These are phyloP conservation scores for Zelleria hepariella DNA, from an alignment of 2,888 invertebrate species.

Conservation along the genomic window DNA sequence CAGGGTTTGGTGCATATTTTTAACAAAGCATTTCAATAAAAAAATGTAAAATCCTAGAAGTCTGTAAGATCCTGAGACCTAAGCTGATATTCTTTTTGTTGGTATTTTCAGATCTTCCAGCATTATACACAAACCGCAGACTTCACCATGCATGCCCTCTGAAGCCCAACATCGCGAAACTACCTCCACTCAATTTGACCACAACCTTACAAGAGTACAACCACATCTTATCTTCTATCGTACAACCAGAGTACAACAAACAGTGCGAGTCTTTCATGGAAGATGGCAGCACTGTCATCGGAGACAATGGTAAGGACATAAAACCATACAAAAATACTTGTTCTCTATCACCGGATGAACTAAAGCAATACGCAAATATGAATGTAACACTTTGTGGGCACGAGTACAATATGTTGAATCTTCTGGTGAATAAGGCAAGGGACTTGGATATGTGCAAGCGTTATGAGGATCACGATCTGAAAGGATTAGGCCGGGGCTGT, in stretches of 20 bases:
- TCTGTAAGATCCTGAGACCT: no score
- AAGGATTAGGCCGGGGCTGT: conserved; percentile 34
- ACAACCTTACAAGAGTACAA: conserved; percentile 24
- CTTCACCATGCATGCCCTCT: conserved; percentile 30
- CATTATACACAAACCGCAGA: conserved; percentile 26
- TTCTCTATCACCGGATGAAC: conserved; percentile 26
- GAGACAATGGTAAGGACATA: conserved; percentile 3
- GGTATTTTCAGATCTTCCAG: conserved; percentile 26
- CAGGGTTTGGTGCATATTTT: no score
- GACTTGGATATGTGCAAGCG: conserved; percentile 36
- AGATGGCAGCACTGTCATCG: conserved; percentile 29
- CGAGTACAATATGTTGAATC: conserved; percentile 31
- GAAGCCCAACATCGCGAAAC: conserved; percentile 27
- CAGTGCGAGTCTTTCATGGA: conserved; percentile 13
- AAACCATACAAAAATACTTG: background rate
- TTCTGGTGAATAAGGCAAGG: conserved; percentile 34
- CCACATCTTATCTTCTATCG: conserved; percentile 22
- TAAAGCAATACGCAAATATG: conserved; percentile 32
- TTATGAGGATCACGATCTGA: conserved; percentile 32
- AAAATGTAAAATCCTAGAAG: no score
- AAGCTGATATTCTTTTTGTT: background rate
- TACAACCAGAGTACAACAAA: conserved; percentile 10
- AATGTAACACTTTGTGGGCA: conserved; percentile 24
- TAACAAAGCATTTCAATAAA: no score
- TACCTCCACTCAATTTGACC: conserved; percentile 22